A percentile compares a stretch with the other conserved stretches of the same genome.
phyloP scores from a whole-genome alignment of 2,113 vertebrate genomes.

The Dipodomys ordii region DNA sequence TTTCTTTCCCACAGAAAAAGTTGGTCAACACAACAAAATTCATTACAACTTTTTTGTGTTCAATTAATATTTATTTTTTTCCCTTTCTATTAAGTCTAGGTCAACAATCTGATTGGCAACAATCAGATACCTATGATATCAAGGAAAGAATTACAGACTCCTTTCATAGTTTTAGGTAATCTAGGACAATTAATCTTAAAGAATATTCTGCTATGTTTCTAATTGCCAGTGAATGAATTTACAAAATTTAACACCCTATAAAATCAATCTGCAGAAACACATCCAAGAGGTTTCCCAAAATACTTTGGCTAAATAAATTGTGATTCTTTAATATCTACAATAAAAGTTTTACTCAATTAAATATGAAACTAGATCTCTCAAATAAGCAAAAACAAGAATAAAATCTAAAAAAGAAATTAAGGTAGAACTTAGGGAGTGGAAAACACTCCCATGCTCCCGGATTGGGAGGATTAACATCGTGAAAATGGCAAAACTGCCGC shows the following conservation, averaged over 20 bases:
- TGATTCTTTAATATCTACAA: not conserved
- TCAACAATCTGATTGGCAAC: not conserved
- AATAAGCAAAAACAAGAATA: conserved; percentile 45
- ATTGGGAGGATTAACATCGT: too few species aligned
- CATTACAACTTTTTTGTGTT: not conserved
- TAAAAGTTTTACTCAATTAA: conserved; percentile 26
- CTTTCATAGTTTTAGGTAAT: conserved; percentile 42
- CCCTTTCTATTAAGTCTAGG: conserved; percentile 10
- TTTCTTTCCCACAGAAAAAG: not conserved
- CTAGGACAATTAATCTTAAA: conserved; percentile 14
- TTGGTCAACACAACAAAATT: not conserved
- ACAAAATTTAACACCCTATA: conserved; percentile 13
- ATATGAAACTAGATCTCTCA: conserved; percentile 14
- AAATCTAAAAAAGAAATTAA: not conserved
- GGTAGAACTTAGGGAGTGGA: too few species aligned
- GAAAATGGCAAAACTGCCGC: too few species aligned
- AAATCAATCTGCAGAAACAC: conserved; percentile 49
- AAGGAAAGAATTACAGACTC: conserved; percentile 47
- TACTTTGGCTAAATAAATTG: not conserved
- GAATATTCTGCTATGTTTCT: conserved; percentile 13
- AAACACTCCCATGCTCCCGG: too few species aligned
- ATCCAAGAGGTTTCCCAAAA: not conserved
- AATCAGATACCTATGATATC: conserved; percentile 35
- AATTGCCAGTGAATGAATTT: conserved; percentile 39
- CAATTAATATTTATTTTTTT: conserved; percentile 46